These are phyloP conservation scores for Zoanthus gigantus DNA, from an alignment of 92 coral and sea anemone species.

Conservation along the genomic window DNA sequence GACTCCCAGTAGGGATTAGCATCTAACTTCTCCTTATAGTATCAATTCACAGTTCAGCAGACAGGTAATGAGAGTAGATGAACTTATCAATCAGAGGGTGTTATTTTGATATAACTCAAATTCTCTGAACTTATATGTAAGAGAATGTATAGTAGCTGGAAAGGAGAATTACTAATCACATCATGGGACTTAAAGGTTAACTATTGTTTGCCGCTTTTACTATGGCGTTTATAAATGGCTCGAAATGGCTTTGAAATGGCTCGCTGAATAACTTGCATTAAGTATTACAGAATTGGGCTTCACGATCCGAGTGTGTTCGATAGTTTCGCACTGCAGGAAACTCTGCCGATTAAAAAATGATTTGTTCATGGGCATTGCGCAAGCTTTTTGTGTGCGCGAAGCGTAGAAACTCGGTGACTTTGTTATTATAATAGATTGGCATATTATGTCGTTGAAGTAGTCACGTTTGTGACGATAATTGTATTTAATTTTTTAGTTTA, in stretches of 20 bases:
- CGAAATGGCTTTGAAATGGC: background rate
- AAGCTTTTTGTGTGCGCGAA: background rate
- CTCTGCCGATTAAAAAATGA: background rate
- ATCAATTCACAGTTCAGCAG: no score
- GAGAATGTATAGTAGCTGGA: no score
- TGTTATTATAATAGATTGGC: constrained; percentile 45
- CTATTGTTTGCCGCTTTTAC: background rate
- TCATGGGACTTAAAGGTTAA: no score
- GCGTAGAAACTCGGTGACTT: background rate
- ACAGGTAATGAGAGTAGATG: no score
- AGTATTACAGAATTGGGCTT: constrained; percentile 25
- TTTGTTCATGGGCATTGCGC: background rate
- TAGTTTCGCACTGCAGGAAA: background rate
- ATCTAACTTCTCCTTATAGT: no score
- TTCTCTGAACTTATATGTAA: no score
- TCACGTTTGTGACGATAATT: constrained; percentile 50
- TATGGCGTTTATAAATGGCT: constrained; percentile 2
- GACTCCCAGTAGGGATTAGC: no score
- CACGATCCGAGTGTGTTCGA: constrained; percentile 14
- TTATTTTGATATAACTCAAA: no score
- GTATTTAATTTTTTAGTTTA: constrained; percentile 29
- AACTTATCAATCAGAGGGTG: no score
- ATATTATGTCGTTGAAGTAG: constrained; percentile 71
- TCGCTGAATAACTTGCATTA: constrained; percentile 19
- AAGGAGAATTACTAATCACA: no score